Base-by-base conservation (phyloP, 2,797 vertebrate genomes). In the Chanos chanos region DNA sequence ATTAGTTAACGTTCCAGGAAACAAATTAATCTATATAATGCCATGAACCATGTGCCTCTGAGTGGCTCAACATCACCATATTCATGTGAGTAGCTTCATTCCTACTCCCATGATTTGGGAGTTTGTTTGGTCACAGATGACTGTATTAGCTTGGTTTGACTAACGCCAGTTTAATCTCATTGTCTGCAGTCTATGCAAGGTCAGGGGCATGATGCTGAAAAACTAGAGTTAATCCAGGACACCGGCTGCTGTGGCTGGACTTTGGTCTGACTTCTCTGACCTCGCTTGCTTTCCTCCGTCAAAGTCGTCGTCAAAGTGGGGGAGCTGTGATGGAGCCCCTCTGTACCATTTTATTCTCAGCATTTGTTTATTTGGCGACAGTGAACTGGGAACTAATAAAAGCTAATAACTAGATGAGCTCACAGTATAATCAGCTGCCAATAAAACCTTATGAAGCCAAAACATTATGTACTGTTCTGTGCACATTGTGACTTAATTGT, bases 191-290 rank as follows among this genome's bases (percentile, higher is more conserved):
- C 31, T 48, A 16, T 67, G 43, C 36, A 54, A 54, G 33, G 19
- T 21, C 19, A 47, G 39, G 61, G 48, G 19, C 71, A 63, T 50
- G 53, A 55, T 60, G 63, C 6, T 13, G 15, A 22, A 44, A 68
- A 70, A 70, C 60, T 16, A 40, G 45, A 34, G 49, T 52, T 77
- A 76, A 79, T 73, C 71, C 68, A 44, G 50, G 36, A 57, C 36
- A 39, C 57, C 71, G 70, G 54, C 67, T 76, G 69, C 47, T 37
- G 25, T 40, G 43, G 19, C 36, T 37, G 22, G 52, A 22, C 54
- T 39, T 34, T 36, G 4, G 2, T 10, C 43, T 40, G 28, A 33
- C 39, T 45, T 50, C 63, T 27, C 37, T 36, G 22, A 44, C 24
- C 19, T 7, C 16, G 9, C 45, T 3, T 18, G 49, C 24, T 43